Percentiles rank a stretch among this genome's conserved stretches.
Conservation (phyloP, 2,797 vertebrate species). For the Moxostoma hubbsi region DNA sequence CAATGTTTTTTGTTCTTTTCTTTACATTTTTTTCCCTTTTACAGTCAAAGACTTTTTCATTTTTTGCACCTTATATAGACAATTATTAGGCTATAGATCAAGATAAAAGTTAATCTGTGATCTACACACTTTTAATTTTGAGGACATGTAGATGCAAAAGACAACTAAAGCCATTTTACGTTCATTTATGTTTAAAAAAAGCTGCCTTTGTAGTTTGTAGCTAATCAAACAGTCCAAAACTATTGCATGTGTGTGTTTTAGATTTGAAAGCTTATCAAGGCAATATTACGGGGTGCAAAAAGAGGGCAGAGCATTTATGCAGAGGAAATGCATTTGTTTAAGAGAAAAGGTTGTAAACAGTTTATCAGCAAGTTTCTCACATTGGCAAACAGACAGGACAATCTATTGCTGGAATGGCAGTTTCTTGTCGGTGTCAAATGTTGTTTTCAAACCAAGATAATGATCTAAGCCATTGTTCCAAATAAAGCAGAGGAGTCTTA, state of each 20-base stretch:
- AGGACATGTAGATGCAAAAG: too few relatives aligned
- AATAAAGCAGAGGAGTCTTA: slow-evolving; percentile 50
- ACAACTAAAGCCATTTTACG: too few relatives aligned
- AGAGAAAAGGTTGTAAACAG: slow-evolving; percentile 82
- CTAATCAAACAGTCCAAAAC: not conserved
- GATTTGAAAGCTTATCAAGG: not conserved
- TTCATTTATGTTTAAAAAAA: too few relatives aligned
- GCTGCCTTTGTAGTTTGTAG: too few relatives aligned
- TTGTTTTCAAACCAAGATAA: slow-evolving; percentile 56
- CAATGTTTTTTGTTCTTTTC: too few relatives aligned
- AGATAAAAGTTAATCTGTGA: too few relatives aligned
- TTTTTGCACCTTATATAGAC: too few relatives aligned
- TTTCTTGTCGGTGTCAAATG: slow-evolving; percentile 65
- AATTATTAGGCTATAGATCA: too few relatives aligned
- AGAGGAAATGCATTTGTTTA: slow-evolving; percentile 78
- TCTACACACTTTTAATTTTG: too few relatives aligned
- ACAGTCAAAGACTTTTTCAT: too few relatives aligned
- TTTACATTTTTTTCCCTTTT: too few relatives aligned
- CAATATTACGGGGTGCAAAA: not conserved
- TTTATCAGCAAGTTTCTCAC: slow-evolving; percentile 75
- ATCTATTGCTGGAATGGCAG: slow-evolving; percentile 70
- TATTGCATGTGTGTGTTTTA: not conserved
- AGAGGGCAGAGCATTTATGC: slow-evolving; percentile 51
- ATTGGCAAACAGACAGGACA: slow-evolving; percentile 73
- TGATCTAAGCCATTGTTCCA: slow-evolving; percentile 66